Conservation (phyloP, 2,797 vertebrate species). For the Lates japonicus region DNA sequence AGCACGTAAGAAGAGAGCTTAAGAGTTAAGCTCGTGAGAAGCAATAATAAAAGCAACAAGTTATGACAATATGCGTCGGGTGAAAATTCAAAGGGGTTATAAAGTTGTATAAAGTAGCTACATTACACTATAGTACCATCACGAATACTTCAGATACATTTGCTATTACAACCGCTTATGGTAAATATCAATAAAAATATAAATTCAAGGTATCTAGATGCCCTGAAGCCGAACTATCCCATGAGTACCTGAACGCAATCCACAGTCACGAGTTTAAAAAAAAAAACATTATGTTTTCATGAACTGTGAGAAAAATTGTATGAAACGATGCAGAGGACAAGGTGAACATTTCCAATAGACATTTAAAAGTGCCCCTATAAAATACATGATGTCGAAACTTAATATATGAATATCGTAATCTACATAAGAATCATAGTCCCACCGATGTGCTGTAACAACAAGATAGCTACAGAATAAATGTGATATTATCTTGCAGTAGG, state of each 20-base stretch:
- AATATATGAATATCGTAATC: background rate
- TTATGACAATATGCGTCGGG: background rate
- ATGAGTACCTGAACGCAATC: background rate
- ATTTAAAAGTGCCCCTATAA: background rate
- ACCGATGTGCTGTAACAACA: background rate
- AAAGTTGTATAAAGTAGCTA: background rate
- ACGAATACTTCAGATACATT: background rate
- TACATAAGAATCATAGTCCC: background rate
- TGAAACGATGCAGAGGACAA: no score
- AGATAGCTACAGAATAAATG: background rate
- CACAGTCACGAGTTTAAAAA: background rate
- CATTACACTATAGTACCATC: background rate
- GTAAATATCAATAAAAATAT: background rate
- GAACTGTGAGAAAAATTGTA: no score
- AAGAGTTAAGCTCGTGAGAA: background rate
- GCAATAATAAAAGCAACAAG: constrained; percentile 25
- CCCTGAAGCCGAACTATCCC: background rate
- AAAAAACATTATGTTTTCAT: no score
- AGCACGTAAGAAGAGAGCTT: background rate
- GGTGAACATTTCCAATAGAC: no score
- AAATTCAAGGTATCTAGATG: background rate
- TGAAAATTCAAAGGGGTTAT: background rate
- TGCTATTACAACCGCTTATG: background rate
- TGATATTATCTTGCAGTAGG: background rate
- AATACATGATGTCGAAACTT: background rate